Conservation (phyloP, 2,888 invertebrate species). For the Carterocephalus palaemon region DNA sequence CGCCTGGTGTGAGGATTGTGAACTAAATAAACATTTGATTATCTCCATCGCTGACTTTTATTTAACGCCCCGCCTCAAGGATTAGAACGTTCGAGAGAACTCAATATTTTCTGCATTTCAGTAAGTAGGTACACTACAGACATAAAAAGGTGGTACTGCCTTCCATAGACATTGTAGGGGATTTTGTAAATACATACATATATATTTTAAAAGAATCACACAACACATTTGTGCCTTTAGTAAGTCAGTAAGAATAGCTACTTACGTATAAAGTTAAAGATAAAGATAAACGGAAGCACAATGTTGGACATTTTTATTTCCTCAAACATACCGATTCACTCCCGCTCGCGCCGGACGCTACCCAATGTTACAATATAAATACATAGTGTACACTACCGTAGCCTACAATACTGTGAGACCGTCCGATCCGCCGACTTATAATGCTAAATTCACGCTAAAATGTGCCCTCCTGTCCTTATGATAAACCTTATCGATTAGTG, state of each 20-base stretch:
- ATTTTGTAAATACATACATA: too few species aligned
- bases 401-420: slow-evolving; percentile 19
- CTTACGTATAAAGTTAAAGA: too few species aligned
- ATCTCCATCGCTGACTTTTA: slow-evolving; percentile 44
- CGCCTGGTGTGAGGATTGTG: slow-evolving; percentile 44
- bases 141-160: too few species aligned
- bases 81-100: neutral
- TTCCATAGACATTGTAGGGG: too few species aligned
- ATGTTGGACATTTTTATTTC: slow-evolving; percentile 17
- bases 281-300: too few species aligned
- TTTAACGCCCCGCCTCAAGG: slow-evolving; percentile 18
- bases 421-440: slow-evolving; percentile 3
- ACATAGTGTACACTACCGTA: slow-evolving; percentile 26
- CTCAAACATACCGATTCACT: slow-evolving; percentile 10
- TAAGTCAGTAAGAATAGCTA: too few species aligned
- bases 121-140: too few species aligned
- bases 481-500: slow-evolving; percentile 16
- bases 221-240: too few species aligned
- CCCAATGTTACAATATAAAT: slow-evolving; percentile 24
- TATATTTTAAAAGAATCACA: too few species aligned
- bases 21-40: slow-evolving; percentile 54
- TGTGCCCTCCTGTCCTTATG: slow-evolving; percentile 8
- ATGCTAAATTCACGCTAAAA: slow-evolving; percentile 13
- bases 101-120: too few species aligned
- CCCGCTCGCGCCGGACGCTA: neutral